Evolutionary conservation across 1,140 invertebrate genomes (phyloP).

Genomic region (Caenorhabditis briggsae): DNA sequence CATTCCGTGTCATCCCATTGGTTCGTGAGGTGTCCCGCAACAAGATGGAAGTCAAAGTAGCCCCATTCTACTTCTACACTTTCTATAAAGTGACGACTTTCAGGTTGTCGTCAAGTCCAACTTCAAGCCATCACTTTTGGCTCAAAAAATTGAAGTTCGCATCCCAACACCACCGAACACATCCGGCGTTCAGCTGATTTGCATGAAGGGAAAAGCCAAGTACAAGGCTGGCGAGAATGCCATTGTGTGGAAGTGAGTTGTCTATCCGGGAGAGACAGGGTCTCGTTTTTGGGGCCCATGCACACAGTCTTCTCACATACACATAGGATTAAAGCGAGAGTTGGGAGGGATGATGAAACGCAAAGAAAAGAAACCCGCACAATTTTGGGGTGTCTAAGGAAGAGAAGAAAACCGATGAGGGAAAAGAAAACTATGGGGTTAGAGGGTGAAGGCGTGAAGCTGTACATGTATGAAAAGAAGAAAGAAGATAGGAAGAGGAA

Average conservation of each 20-base stretch:
- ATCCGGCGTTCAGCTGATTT: constrained; percentile 97
- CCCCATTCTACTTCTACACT: neutral
- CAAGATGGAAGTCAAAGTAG: constrained; percentile 96
- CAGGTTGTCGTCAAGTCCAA: constrained; percentile 96
- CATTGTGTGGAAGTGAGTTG: constrained; percentile 87
- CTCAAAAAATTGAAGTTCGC: constrained; percentile 97
- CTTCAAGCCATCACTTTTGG: constrained; percentile 96
- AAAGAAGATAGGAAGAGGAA: neutral
- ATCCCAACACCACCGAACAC: constrained; percentile 99
- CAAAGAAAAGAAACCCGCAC: neutral
- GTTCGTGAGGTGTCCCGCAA: constrained; percentile 97
- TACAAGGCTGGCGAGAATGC: constrained; percentile 99
- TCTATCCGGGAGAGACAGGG: neutral
- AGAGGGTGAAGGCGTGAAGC: neutral
- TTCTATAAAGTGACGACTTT: neutral
- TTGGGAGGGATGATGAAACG: no score
- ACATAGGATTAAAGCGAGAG: constrained; percentile 42
- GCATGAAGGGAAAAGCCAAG: constrained; percentile 98
- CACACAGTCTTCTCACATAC: neutral
- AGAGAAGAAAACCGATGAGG: neutral
- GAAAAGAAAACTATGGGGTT: neutral
- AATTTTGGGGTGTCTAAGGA: constrained; percentile 1
- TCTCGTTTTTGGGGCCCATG: no score
- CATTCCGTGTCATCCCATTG: constrained; percentile 97
- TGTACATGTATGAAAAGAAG: neutral